Percentiles rank a stretch among this genome's conserved stretches.
Evolutionary conservation across 2,797 vertebrate species (phyloP).

Genomic region (Coregonus sp.): DNA sequence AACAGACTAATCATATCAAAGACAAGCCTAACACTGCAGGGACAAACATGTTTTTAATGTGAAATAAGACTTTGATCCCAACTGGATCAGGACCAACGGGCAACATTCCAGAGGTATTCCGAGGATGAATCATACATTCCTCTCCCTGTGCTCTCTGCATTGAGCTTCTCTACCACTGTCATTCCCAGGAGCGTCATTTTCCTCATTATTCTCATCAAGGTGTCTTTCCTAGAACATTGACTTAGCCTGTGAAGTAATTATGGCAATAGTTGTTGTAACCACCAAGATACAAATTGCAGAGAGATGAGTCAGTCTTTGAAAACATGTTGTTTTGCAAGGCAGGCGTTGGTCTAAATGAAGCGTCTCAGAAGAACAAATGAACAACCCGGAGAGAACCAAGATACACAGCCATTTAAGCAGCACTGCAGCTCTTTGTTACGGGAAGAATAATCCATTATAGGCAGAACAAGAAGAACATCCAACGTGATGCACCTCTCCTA

Average conservation of each 20-base stretch:
- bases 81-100: conserved; percentile 52
- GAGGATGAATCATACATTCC: conserved; percentile 66
- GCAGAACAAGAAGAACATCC: conserved; percentile 5
- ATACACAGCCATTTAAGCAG: not conserved
- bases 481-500: conserved; percentile 20
- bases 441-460: not conserved
- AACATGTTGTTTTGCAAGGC: conserved; percentile 18
- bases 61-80: conserved; percentile 52
- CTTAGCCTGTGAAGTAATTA: conserved; percentile 59
- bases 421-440: not conserved
- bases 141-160: conserved; percentile 11
- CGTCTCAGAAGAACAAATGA: not conserved
- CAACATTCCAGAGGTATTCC: conserved; percentile 58
- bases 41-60: conserved; percentile 33
- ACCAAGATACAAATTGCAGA: conserved; percentile 32
- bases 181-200: conserved; percentile 53
- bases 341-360: conserved; percentile 20
- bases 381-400: conserved; percentile 19
- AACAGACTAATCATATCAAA: conserved; percentile 58
- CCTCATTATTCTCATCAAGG: conserved; percentile 58
- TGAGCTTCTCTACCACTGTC: conserved; percentile 25
- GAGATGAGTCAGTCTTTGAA: conserved; percentile 18
- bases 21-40: conserved; percentile 35
- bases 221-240: conserved; percentile 51
- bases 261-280: conserved; percentile 35